These are phyloP conservation scores for Patiria pectinifera DNA, from an alignment of 53 echinoderm and acorn worm species.

Conservation along the genomic window DNA sequence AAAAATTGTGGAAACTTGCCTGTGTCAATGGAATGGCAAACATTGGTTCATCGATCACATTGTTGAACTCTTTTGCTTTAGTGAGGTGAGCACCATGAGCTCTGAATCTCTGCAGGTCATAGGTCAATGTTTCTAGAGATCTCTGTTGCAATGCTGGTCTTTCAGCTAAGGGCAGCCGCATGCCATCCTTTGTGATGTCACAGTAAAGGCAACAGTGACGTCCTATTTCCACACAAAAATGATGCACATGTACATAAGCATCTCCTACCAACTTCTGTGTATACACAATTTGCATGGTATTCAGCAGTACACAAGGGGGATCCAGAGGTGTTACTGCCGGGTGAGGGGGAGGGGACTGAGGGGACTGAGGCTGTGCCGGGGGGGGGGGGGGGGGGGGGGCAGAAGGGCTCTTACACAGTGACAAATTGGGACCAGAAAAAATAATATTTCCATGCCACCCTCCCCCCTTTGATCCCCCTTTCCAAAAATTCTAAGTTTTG, in stretches of 20 bases:
- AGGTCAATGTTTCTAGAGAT: conserved; percentile 3
- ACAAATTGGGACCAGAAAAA: too few species aligned
- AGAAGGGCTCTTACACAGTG: too few species aligned
- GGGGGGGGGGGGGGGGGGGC: too few species aligned
- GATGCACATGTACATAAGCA: too few species aligned
- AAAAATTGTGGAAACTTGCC: background rate
- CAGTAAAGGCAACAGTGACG: conserved; percentile 26
- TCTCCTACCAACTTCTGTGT: too few species aligned
- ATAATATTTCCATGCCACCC: too few species aligned
- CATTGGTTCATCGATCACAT: conserved; percentile 15
- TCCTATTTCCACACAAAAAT: background rate
- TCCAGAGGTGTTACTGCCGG: too few species aligned
- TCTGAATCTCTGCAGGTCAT: background rate
- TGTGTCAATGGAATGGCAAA: conserved; percentile 20
- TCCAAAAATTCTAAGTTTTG: background rate
- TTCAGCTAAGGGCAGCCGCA: background rate
- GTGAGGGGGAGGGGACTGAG: too few species aligned
- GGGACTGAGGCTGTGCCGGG: too few species aligned
- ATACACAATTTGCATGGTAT: too few species aligned
- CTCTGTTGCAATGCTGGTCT: background rate
- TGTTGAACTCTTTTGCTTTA: conserved; percentile 12
- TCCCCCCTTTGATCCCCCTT: too few species aligned
- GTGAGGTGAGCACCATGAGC: background rate
- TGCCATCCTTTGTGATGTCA: background rate
- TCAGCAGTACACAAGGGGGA: too few species aligned